phyloP scores from a whole-genome alignment of 2,888 invertebrate species.

The Dusona sp. region DNA sequence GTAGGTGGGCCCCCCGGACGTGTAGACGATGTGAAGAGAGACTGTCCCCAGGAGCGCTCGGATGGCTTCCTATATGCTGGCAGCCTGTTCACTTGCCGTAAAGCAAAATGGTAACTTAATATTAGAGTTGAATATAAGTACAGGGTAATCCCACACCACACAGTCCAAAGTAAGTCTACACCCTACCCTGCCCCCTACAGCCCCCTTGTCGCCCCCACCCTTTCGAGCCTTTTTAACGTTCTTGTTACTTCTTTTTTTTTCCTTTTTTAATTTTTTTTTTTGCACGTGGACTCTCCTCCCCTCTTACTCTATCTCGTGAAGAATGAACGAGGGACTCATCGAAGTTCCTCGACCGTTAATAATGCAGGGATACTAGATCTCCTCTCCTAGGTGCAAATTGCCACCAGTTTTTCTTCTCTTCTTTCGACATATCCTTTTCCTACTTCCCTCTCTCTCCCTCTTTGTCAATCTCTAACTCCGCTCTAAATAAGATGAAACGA shows the following conservation, averaged over 20 bases:
- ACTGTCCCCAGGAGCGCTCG: conserved; percentile 82
- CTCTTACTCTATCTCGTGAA: conserved; percentile 54
- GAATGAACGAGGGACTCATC: conserved; percentile 10
- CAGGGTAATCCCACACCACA: conserved; percentile 84
- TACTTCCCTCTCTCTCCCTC: conserved; percentile 9
- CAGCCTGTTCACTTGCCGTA: conserved; percentile 85
- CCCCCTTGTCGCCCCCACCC: conserved; percentile 71
- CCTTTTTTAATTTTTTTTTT: conserved; percentile 10
- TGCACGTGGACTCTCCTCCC: conserved; percentile 36
- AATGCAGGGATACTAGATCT: conserved; percentile 80
- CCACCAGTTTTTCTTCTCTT: conserved; percentile 70
- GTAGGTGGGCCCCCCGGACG: conserved; percentile 81
- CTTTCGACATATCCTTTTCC: neutral
- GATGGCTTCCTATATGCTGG: conserved; percentile 85
- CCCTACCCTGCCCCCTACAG: conserved; percentile 74
- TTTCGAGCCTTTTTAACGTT: conserved; percentile 54
- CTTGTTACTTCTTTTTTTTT: conserved; percentile 3
- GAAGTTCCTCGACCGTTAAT: conserved; percentile 74
- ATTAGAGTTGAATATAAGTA: conserved; percentile 84
- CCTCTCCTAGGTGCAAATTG: conserved; percentile 79
- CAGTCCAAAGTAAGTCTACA: conserved; percentile 83
- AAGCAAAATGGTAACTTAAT: conserved; percentile 85
- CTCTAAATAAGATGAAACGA: neutral
- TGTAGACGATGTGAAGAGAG: conserved; percentile 74
- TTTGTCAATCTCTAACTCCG: neutral